Conservation (phyloP, 2,888 invertebrate species). For the Toxonevra muliebris region DNA sequence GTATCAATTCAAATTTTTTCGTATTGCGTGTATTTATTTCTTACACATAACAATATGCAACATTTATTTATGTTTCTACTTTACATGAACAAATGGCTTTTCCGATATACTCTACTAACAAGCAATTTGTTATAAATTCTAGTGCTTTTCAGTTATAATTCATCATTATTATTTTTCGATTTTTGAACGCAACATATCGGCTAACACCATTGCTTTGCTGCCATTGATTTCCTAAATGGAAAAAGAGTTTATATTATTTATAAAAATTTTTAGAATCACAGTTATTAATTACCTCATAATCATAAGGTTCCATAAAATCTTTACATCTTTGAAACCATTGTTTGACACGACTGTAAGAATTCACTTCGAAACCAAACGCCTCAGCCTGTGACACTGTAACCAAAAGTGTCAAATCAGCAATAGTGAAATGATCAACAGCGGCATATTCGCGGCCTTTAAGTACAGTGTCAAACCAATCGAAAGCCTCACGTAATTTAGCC, state of each 20-base stretch:
- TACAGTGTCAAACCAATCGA: slow-evolving; percentile 68
- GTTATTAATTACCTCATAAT: slow-evolving; percentile 68
- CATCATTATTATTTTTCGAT: slow-evolving; percentile 28
- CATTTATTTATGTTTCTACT: too few species aligned
- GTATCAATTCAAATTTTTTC: too few species aligned
- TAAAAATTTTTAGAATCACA: slow-evolving; percentile 8
- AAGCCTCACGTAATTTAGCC: slow-evolving; percentile 68
- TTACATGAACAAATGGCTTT: too few species aligned
- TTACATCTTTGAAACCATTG: slow-evolving; percentile 76
- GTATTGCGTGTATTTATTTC: too few species aligned
- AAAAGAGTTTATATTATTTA: not conserved
- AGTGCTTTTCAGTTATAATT: not conserved
- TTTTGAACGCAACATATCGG: slow-evolving; percentile 68
- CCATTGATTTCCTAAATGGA: slow-evolving; percentile 67
- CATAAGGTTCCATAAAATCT: slow-evolving; percentile 71
- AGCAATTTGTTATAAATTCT: too few species aligned
- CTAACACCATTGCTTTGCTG: slow-evolving; percentile 69
- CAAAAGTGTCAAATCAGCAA: slow-evolving; percentile 61
- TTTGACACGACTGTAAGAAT: slow-evolving; percentile 66
- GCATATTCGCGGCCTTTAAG: slow-evolving; percentile 69
- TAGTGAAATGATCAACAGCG: slow-evolving; percentile 69
- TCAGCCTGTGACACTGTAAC: slow-evolving; percentile 64
- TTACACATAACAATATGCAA: too few species aligned
- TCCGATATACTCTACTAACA: too few species aligned
- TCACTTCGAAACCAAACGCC: slow-evolving; percentile 68